Evolutionary conservation across 1,140 invertebrate genomes (phyloP).

Genomic region (Halesus radiatus): DNA sequence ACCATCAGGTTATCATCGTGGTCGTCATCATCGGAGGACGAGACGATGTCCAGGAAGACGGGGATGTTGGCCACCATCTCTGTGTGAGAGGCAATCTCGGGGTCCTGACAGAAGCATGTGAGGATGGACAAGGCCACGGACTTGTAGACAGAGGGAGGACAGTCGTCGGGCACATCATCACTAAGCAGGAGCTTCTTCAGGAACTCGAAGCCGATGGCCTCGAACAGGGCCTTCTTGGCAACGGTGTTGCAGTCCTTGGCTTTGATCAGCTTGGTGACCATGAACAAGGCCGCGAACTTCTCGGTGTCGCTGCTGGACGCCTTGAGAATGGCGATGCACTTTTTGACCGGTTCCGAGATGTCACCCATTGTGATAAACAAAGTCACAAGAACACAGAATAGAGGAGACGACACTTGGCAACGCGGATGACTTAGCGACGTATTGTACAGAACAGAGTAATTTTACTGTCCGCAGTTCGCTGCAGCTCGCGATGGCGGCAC

Average conservation of each 20-base stretch:
- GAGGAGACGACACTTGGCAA: slow-evolving; percentile 21
- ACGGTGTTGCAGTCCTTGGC: slow-evolving; percentile 80
- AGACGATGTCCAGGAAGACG: slow-evolving; percentile 85
- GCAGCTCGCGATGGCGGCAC: slow-evolving; percentile 18
- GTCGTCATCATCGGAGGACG: slow-evolving; percentile 83
- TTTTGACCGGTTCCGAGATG: slow-evolving; percentile 81
- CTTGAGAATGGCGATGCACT: slow-evolving; percentile 84
- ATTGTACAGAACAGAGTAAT: not conserved
- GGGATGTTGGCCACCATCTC: slow-evolving; percentile 87
- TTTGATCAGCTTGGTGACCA: slow-evolving; percentile 90
- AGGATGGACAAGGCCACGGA: slow-evolving; percentile 89
- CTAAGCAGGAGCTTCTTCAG: slow-evolving; percentile 83
- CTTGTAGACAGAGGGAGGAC: slow-evolving; percentile 89
- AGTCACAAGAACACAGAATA: not conserved
- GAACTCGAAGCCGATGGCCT: slow-evolving; percentile 90
- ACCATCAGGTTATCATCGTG: slow-evolving; percentile 88
- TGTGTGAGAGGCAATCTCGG: slow-evolving; percentile 82
- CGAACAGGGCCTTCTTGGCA: slow-evolving; percentile 85
- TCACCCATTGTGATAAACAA: slow-evolving; percentile 69
- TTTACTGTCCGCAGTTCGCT: not conserved
- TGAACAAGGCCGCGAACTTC: slow-evolving; percentile 91
- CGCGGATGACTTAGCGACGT: slow-evolving; percentile 19
- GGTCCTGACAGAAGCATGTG: slow-evolving; percentile 84
- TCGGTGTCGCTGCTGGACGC: slow-evolving; percentile 87
- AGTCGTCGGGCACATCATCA: slow-evolving; percentile 83